These are phyloP conservation scores for Actinernus sp. DNA, from an alignment of 92 coral and sea anemone species.

Conservation along the genomic window DNA sequence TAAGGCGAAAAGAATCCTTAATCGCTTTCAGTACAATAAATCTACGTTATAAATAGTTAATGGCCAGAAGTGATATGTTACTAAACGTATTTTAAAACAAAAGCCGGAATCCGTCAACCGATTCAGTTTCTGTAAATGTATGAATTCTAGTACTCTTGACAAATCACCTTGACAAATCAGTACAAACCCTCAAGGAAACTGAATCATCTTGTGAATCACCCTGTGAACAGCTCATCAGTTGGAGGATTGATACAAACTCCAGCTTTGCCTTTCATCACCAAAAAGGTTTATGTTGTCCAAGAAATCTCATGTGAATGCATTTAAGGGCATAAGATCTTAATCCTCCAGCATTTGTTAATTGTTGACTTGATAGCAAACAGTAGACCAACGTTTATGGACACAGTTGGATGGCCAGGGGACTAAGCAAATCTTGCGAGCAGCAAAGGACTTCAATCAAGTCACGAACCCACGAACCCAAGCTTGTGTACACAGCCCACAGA, in stretches of 20 bases:
- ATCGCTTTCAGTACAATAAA: too few relatives aligned
- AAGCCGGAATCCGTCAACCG: too few relatives aligned
- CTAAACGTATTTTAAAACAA: slow-evolving; percentile 3
- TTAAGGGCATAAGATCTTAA: slow-evolving; percentile 18
- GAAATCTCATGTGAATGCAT: too few relatives aligned
- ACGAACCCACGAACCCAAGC: slow-evolving; percentile 8
- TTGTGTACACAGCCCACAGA: slow-evolving; percentile 71
- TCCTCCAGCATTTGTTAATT: slow-evolving; percentile 18
- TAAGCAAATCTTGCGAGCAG: slow-evolving; percentile 18
- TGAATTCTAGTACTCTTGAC: too few relatives aligned
- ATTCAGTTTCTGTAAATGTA: too few relatives aligned
- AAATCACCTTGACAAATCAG: too few relatives aligned
- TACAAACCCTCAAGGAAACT: too few relatives aligned
- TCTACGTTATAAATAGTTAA: too few relatives aligned
- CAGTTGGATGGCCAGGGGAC: slow-evolving; percentile 15
- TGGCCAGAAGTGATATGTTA: neutral
- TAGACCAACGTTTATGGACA: slow-evolving; percentile 9
- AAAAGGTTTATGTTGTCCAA: slow-evolving; percentile 6
- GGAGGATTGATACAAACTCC: too few relatives aligned
- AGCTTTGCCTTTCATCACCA: too few relatives aligned
- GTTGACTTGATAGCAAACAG: slow-evolving; percentile 14
- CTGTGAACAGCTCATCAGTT: too few relatives aligned
- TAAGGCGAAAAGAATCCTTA: neutral
- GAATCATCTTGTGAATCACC: too few relatives aligned
- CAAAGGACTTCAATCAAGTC: slow-evolving; percentile 23